phyloP scores from a whole-genome alignment of 2,797 vertebrate species.

The Spheniscus humboldti region DNA sequence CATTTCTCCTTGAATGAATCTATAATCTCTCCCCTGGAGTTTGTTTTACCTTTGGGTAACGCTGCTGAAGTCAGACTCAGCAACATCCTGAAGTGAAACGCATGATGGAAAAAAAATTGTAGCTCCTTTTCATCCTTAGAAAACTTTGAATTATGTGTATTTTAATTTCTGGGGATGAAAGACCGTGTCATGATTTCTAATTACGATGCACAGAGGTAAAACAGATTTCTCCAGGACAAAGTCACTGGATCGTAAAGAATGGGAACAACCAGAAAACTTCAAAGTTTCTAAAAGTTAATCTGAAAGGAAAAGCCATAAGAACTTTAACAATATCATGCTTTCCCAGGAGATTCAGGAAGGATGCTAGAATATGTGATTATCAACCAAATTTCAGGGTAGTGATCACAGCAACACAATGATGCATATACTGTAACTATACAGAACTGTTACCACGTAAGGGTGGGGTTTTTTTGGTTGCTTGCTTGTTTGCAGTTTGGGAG shows the following conservation, averaged over 20 bases:
- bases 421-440: not conserved
- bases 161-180: not conserved
- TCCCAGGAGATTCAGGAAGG: not conserved
- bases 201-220: not conserved
- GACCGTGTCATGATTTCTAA: not conserved
- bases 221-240: not conserved
- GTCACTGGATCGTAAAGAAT: not conserved
- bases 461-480: not conserved
- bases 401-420: not conserved
- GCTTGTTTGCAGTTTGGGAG: not conserved
- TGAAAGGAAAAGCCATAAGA: not conserved
- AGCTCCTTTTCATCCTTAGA: not conserved
- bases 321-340: not conserved
- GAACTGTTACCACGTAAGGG: not conserved
- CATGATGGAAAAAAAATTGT: not conserved
- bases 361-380: not conserved
- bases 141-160: not conserved
- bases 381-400: not conserved
- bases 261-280: not conserved
- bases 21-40: not conserved
- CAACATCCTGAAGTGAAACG: not conserved
- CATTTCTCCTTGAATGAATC: not conserved
- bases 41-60: not conserved
- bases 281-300: not conserved
- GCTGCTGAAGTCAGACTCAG: not conserved